Evolutionary conservation across 2,797 vertebrate species (phyloP).

Genomic region (Arctocebus calabarensis): DNA sequence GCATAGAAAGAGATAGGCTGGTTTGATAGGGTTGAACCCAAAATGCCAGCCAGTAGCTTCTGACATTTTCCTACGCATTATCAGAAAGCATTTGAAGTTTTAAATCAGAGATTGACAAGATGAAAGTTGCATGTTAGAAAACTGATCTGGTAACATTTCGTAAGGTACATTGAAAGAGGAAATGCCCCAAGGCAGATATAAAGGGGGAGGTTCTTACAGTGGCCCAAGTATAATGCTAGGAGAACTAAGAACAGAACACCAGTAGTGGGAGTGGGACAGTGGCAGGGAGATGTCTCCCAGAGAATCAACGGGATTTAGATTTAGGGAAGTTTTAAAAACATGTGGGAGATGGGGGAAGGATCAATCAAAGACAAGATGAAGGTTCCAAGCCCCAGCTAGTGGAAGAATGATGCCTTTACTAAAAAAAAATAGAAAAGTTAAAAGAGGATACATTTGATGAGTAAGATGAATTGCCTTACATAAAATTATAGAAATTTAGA

Average conservation of each 20-base stretch:
- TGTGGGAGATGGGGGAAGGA: not conserved
- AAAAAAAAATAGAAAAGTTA: not conserved
- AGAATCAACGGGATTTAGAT: not conserved
- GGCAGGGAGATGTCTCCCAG: not conserved
- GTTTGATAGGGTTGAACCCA: not conserved
- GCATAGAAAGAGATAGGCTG: not conserved
- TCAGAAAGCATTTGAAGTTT: slow-evolving; percentile 19
- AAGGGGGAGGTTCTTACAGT: not conserved
- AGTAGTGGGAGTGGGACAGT: not conserved
- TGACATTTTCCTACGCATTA: not conserved
- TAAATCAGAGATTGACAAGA: not conserved
- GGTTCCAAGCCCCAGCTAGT: not conserved
- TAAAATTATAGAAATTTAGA: not conserved
- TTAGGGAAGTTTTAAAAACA: not conserved
- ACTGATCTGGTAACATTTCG: not conserved
- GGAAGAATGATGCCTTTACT: not conserved
- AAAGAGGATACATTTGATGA: not conserved
- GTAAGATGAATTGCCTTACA: not conserved
- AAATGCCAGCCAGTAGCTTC: not conserved
- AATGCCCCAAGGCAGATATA: not conserved
- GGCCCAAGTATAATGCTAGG: not conserved
- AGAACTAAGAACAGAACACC: not conserved
- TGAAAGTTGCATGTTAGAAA: not conserved
- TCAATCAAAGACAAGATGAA: not conserved
- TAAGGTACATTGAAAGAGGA: not conserved